phyloP scores from a whole-genome alignment of 2,888 invertebrate species.

The Elmis aenea region DNA sequence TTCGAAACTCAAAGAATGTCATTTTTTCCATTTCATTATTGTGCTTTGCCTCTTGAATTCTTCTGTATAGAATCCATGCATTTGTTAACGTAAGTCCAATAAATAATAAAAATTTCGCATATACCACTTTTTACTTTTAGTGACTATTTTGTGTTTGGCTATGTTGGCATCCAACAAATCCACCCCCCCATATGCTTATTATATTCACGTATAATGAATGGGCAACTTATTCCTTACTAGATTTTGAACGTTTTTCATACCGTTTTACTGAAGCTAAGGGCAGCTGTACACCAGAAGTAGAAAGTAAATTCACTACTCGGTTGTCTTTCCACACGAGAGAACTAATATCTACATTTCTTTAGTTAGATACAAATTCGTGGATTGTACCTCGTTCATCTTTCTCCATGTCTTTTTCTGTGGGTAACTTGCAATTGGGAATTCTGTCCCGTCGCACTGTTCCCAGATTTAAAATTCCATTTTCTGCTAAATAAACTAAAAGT shows the following conservation, averaged over 20 bases:
- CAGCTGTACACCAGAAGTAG: conserved; percentile 20
- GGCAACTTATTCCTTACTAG: conserved; percentile 13
- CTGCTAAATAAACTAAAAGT: conserved; percentile 27
- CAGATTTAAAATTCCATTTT: conserved; percentile 30
- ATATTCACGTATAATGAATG: conserved; percentile 14
- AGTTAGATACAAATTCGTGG: conserved; percentile 25
- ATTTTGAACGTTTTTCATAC: conserved; percentile 19
- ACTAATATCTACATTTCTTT: conserved; percentile 23
- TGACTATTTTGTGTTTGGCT: conserved; percentile 14
- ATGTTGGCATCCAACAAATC: conserved; percentile 13
- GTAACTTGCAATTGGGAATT: conserved; percentile 34
- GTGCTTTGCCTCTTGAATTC: no score
- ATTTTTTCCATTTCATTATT: no score
- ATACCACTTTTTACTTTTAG: conserved; percentile 10
- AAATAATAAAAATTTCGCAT: conserved; percentile 13
- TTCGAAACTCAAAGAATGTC: no score
- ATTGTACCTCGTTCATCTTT: conserved; percentile 29
- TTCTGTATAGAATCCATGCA: no score
- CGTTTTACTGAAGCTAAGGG: conserved; percentile 11
- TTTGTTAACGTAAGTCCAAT: no score
- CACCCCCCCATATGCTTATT: conserved; percentile 25
- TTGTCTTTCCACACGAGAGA: conserved; percentile 27
- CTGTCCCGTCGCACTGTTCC: conserved; percentile 33
- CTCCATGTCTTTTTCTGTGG: conserved; percentile 28
- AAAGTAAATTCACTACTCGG: conserved; percentile 25